phyloP scores from a whole-genome alignment of 2,888 invertebrate species.

The Synergus japonicus region DNA sequence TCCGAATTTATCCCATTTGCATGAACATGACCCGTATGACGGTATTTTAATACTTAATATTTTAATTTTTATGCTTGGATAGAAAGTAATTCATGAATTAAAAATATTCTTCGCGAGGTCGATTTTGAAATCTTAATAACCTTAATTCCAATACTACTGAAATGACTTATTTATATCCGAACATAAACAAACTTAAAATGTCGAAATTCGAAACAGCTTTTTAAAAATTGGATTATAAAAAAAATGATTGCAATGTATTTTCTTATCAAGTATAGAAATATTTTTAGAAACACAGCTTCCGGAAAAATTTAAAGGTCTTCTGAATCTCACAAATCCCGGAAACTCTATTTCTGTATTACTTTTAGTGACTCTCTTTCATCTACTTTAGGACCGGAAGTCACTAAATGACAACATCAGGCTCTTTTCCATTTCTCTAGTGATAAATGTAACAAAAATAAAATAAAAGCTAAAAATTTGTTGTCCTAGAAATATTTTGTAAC shows the following conservation, averaged over 20 bases:
- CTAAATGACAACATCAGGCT: not conserved
- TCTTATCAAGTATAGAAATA: not conserved
- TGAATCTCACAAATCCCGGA: not conserved
- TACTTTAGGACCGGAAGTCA: conserved; percentile 14
- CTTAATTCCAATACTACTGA: not conserved
- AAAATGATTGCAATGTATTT: not conserved
- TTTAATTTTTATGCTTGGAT: not conserved
- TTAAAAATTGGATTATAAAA: not conserved
- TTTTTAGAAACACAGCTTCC: not conserved
- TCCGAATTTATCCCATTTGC: not conserved
- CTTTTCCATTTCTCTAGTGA: not conserved
- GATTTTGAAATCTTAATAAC: not conserved
- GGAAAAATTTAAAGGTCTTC: no score
- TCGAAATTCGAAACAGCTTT: not conserved
- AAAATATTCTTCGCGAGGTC: not conserved
- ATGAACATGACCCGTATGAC: not conserved
- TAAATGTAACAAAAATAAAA: not conserved
- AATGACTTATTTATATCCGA: not conserved
- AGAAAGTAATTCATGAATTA: not conserved
- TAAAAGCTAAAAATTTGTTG: not conserved
- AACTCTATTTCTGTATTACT: conserved; percentile 1
- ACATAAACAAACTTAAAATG: not conserved
- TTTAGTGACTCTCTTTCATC: not conserved
- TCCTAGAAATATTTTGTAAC: not conserved
- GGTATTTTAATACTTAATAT: not conserved